Evolutionary conservation across 2,113 vertebrate genomes (phyloP).

Genomic region (Clupea harengus): DNA sequence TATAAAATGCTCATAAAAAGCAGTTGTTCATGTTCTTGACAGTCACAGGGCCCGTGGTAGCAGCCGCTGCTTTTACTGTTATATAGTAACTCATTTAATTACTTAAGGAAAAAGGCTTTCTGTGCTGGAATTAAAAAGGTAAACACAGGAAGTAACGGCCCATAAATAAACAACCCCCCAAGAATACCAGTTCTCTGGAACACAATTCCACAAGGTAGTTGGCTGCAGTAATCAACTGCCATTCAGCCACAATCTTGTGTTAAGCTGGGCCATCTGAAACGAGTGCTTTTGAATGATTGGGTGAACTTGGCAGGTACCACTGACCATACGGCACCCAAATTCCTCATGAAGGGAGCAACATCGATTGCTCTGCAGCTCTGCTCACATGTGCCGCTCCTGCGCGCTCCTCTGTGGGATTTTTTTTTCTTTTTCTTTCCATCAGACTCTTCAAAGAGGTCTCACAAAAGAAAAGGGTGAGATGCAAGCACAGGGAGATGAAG

Average conservation of each 20-base stretch:
- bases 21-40: neutral
- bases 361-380: neutral
- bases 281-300: neutral
- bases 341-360: neutral
- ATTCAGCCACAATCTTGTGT: neutral
- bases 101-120: neutral
- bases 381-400: neutral
- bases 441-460: neutral
- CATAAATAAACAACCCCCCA: neutral
- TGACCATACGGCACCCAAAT: neutral
- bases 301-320: neutral
- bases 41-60: neutral
- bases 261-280: neutral
- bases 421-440: neutral
- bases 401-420: neutral
- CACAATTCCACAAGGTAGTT: neutral
- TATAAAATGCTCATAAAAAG: neutral
- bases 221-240: conserved; percentile 6
- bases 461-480: neutral
- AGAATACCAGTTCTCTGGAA: neutral
- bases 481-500: neutral
- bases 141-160: neutral
- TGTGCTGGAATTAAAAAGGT: neutral
- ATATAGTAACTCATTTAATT: neutral
- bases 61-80: neutral